These are phyloP conservation scores for Drosophila sordidula DNA, from an alignment of 2,888 invertebrate genomes.

Conservation along the genomic window DNA sequence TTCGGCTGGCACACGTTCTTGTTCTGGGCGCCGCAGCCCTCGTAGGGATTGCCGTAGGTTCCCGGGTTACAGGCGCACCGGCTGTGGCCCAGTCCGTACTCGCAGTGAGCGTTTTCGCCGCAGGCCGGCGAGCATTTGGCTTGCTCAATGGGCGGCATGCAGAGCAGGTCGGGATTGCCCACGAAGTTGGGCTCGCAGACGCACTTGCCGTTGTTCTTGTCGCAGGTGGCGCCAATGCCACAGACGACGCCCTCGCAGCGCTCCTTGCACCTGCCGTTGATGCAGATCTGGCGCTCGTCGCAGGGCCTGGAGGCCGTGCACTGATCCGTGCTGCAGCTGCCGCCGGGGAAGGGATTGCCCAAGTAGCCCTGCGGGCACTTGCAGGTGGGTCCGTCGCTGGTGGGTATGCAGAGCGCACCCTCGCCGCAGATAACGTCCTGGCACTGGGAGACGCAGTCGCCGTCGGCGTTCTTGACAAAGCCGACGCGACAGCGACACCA, in stretches of 20 bases:
- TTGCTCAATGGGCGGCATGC: slow-evolving; percentile 94
- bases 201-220: slow-evolving; percentile 92
- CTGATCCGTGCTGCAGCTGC: slow-evolving; percentile 92
- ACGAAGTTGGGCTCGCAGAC: slow-evolving; percentile 94
- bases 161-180: slow-evolving; percentile 94
- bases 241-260: slow-evolving; percentile 94
- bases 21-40: slow-evolving; percentile 90
- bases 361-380: slow-evolving; percentile 94
- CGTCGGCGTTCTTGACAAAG: slow-evolving; percentile 91
- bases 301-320: slow-evolving; percentile 92
- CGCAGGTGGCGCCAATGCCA: slow-evolving; percentile 94
- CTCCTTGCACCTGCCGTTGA: slow-evolving; percentile 94
- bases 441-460: slow-evolving; percentile 91
- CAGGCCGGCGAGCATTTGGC: slow-evolving; percentile 93
- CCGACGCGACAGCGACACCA: slow-evolving; percentile 95
- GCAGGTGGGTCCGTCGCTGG: slow-evolving; percentile 93
- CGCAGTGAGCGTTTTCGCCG: slow-evolving; percentile 93
- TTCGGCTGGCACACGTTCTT: slow-evolving; percentile 90
- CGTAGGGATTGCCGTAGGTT: slow-evolving; percentile 94
- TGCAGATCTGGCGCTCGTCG: slow-evolving; percentile 91
- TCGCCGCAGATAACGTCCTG: slow-evolving; percentile 90
- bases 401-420: slow-evolving; percentile 94
- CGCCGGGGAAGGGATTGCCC: slow-evolving; percentile 97
- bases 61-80: slow-evolving; percentile 94
- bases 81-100: slow-evolving; percentile 90